Evolutionary conservation across 2,888 invertebrate genomes (phyloP), one percentile per base, ranked within the genome.

Genomic region (Tolmerus cingulatus): DNA sequence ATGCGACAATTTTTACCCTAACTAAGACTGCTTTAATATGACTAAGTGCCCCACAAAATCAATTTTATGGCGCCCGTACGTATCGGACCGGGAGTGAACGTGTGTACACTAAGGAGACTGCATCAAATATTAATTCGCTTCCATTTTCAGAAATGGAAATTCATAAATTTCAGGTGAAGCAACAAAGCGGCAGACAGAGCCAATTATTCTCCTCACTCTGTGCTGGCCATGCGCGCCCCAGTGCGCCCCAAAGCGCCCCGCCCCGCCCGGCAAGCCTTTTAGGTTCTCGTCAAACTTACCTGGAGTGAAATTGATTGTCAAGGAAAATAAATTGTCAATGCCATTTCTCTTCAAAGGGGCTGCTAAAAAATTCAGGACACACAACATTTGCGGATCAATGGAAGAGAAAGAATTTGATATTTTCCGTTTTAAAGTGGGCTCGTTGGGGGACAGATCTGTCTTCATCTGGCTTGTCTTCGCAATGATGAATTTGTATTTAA

Each of bases 241-340:
- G 0, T 9, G 43, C 43, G 7, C 34, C 34, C 5, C 7, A n/a
- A n/a, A 4, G 5, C 55, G 55, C 55, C 55, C 55, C 55, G 2
- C 19, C 37, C 8, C 30, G 43, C 14, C 43, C 78, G 0, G 43
- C 40, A 23, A 78, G 78, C 78, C 23, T 40, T 40, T 40, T 40
- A 40, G n/a, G 78, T 78, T 23, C 37, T 78, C 43, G 40, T 78
- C 43, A 78, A 78, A 78, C 40, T 40, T 40, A 78, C 78, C 40
- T 40, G 78, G 78, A 78, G 66, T 78, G 43, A 78, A 78, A 78
- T 78, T 40, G 40, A 78, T 78, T 78, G 78, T 78, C 78, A 78
- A 40, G 78, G 43, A 78, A 78, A 78, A 78, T 78, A 40, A 40
- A 78, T 40, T 40, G 37, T 78, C 40, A 40, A 40, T 78, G 78